Evolutionary conservation across 1,140 invertebrate genomes (phyloP).

Genomic region (Sweltsa coloradensis): DNA sequence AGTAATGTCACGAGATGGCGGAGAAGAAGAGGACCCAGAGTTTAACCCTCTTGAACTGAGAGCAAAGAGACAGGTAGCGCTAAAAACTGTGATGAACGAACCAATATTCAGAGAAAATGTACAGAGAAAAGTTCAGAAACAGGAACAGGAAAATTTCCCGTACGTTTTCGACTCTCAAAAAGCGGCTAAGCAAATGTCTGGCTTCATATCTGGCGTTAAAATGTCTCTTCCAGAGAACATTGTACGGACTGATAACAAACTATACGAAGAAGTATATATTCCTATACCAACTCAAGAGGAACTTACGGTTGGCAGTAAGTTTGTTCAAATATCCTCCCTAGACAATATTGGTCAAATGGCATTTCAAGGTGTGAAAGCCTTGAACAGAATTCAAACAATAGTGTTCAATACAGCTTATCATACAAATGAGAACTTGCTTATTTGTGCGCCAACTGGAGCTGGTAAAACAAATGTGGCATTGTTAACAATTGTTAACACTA

Average conservation of each 20-base stretch:
- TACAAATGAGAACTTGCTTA: constrained; percentile 92
- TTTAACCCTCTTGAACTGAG: constrained; percentile 30
- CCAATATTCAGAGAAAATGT: constrained; percentile 25
- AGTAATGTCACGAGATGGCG: constrained; percentile 35
- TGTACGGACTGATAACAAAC: constrained; percentile 49
- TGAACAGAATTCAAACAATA: constrained; percentile 93
- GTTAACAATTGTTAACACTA: constrained; percentile 79
- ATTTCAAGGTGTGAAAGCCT: constrained; percentile 71
- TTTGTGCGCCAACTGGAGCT: constrained; percentile 92
- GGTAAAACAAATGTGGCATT: constrained; percentile 99
- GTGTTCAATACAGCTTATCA: constrained; percentile 93
- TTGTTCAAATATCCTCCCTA: constrained; percentile 55
- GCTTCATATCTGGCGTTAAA: constrained; percentile 67
- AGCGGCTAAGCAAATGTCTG: constrained; percentile 26
- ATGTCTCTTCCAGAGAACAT: constrained; percentile 69
- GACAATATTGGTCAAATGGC: constrained; percentile 78
- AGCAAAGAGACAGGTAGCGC: constrained; percentile 31
- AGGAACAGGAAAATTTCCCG: constrained; percentile 40
- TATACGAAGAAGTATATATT: constrained; percentile 81
- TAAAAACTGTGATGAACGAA: constrained; percentile 28
- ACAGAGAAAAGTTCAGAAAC: constrained; percentile 34
- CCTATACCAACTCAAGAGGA: constrained; percentile 56
- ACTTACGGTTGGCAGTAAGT: constrained; percentile 50
- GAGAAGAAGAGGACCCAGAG: constrained; percentile 36
- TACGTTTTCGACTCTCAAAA: neutral